phyloP scores from a whole-genome alignment of 2,888 invertebrate species.

The Noctuana brunneofusca region DNA sequence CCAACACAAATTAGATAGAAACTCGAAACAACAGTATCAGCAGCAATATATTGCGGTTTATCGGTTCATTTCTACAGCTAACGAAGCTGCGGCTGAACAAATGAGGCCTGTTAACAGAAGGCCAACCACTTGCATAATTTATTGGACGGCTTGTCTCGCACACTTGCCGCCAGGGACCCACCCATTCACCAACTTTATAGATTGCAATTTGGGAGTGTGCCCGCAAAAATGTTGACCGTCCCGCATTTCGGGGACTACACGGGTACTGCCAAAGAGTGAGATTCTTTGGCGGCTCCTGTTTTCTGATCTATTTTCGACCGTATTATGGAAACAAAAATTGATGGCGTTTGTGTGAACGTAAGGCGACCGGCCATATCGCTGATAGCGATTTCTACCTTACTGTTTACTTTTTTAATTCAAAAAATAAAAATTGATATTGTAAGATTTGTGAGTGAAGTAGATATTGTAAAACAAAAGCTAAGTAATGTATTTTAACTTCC shows the following conservation, averaged over 20 bases:
- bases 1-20: conserved; percentile 40
- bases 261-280: not conserved
- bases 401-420: no score
- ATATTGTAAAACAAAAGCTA: no score
- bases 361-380: no score
- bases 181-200: conserved; percentile 39
- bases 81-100: conserved; percentile 50
- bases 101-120: conserved; percentile 66
- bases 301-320: not conserved
- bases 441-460: no score
- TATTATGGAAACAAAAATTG: no score
- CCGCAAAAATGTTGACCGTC: conserved; percentile 17
- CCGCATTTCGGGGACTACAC: not conserved
- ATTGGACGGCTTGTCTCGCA: conserved; percentile 47
- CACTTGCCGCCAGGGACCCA: conserved; percentile 35
- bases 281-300: not conserved
- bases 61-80: conserved; percentile 44
- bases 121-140: conserved; percentile 65
- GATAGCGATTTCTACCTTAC: no score
- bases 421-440: no score
- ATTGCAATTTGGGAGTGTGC: conserved; percentile 36
- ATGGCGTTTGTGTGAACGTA: no score
- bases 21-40: conserved; percentile 17
- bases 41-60: conserved; percentile 24
- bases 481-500: not conserved